Conservation (phyloP, 2,113 vertebrate species). For the Platycercus adscitus region DNA sequence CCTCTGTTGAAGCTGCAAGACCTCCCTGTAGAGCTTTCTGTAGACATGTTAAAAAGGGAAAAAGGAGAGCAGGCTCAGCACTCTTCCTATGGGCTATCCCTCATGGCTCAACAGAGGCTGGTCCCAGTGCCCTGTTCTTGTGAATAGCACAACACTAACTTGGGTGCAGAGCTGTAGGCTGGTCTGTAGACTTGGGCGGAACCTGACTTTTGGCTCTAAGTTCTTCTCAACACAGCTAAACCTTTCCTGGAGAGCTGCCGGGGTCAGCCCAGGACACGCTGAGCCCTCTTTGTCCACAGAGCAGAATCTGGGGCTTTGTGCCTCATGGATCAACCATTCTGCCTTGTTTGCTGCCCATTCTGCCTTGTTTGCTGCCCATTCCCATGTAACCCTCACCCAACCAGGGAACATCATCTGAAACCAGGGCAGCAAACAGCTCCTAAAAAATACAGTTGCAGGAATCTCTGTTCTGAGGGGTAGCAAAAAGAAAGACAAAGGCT, state of each 20-base stretch:
- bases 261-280: neutral
- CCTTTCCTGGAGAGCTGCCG: neutral
- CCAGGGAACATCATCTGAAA: accelerated
- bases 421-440: neutral
- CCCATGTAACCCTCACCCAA: accelerated
- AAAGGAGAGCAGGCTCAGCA: neutral
- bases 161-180: neutral
- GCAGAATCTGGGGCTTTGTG: neutral
- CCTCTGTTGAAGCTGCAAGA: neutral
- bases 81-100: neutral
- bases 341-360: neutral
- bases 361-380: neutral
- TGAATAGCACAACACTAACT: accelerated
- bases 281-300: neutral
- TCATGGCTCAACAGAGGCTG: neutral
- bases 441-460: neutral
- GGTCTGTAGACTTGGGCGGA: neutral
- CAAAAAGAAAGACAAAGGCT: neutral
- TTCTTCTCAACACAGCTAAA: accelerated
- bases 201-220: neutral
- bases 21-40: neutral
- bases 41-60: neutral
- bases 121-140: neutral
- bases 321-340: neutral
- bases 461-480: neutral